Percentiles rank a stretch among this genome's conserved stretches.
phyloP scores from a whole-genome alignment of 2,888 invertebrate genomes.

The Campopleginae sp. region DNA sequence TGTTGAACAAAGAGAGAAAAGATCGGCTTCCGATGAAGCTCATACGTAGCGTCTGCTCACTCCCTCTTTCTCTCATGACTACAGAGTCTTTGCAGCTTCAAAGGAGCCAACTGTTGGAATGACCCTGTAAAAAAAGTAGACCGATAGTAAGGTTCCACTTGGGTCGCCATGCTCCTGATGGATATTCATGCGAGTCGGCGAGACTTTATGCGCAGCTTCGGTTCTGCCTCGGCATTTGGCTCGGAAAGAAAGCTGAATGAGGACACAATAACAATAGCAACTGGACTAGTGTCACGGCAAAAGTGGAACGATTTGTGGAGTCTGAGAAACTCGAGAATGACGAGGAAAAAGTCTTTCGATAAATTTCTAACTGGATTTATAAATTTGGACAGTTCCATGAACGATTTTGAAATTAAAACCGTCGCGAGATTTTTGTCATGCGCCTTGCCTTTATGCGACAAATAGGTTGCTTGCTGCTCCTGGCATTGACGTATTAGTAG shows the following conservation, averaged over 20 bases:
- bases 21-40: slow-evolving; percentile 41
- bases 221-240: not conserved
- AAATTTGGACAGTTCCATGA: slow-evolving; percentile 62
- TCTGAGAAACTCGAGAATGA: not conserved
- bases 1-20: slow-evolving; percentile 69
- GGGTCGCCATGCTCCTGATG: slow-evolving; percentile 57
- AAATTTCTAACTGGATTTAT: slow-evolving; percentile 69
- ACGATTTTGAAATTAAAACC: slow-evolving; percentile 36
- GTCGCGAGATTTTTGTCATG: slow-evolving; percentile 48
- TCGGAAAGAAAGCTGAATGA: not conserved
- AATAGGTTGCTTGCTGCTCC: slow-evolving; percentile 30
- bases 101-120: slow-evolving; percentile 82
- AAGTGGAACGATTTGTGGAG: not conserved
- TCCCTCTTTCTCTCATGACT: slow-evolving; percentile 45
- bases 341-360: slow-evolving; percentile 47
- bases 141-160: slow-evolving; percentile 69
- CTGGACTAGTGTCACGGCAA: not conserved
- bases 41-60: slow-evolving; percentile 19
- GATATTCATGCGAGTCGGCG: slow-evolving; percentile 28
- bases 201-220: not conserved
- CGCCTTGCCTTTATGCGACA: slow-evolving; percentile 29
- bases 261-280: not conserved
- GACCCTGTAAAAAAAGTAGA: slow-evolving; percentile 77
- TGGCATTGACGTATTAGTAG: slow-evolving; percentile 47
- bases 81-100: slow-evolving; percentile 72